These are phyloP conservation scores for Bombus sylvicola DNA, from an alignment of 1,140 invertebrate species.

Conservation along the genomic window DNA sequence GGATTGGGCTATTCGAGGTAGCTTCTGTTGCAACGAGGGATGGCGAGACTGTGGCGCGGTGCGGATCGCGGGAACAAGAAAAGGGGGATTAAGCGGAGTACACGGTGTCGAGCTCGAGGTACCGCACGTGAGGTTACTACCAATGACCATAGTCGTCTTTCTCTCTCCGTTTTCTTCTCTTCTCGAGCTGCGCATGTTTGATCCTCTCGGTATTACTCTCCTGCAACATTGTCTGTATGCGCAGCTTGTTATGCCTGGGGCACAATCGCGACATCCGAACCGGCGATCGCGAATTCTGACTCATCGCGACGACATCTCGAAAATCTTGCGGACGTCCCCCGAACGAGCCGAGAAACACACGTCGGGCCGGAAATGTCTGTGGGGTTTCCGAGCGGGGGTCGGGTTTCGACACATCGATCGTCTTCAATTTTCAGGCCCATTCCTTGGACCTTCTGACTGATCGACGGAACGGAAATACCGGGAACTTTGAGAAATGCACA, in stretches of 20 bases:
- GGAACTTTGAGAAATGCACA: background rate
- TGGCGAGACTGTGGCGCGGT: background rate
- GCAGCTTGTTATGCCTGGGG: constrained; percentile 49
- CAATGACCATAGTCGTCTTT: constrained; percentile 23
- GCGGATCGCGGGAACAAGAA: constrained; percentile 26
- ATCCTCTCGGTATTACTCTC: constrained; percentile 32
- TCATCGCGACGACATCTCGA: constrained; percentile 31
- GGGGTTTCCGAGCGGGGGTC: background rate
- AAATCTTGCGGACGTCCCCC: constrained; percentile 31
- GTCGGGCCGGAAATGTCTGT: constrained; percentile 35
- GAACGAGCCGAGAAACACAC: background rate
- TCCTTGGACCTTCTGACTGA: background rate
- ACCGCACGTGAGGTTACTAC: constrained; percentile 61
- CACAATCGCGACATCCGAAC: constrained; percentile 50
- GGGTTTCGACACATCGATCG: constrained; percentile 14
- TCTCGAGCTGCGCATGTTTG: constrained; percentile 31
- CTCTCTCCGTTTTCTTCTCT: constrained; percentile 10
- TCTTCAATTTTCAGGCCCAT: background rate
- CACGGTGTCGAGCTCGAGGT: constrained; percentile 38
- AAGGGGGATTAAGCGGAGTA: constrained; percentile 47
- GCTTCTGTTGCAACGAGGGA: background rate
- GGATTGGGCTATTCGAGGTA: constrained; percentile 9
- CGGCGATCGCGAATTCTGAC: constrained; percentile 56
- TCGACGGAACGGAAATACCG: no score
- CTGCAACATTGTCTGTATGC: background rate